These are phyloP conservation scores for Platycnemis pennipes DNA, from an alignment of 2,888 invertebrate species.

Conservation along the genomic window DNA sequence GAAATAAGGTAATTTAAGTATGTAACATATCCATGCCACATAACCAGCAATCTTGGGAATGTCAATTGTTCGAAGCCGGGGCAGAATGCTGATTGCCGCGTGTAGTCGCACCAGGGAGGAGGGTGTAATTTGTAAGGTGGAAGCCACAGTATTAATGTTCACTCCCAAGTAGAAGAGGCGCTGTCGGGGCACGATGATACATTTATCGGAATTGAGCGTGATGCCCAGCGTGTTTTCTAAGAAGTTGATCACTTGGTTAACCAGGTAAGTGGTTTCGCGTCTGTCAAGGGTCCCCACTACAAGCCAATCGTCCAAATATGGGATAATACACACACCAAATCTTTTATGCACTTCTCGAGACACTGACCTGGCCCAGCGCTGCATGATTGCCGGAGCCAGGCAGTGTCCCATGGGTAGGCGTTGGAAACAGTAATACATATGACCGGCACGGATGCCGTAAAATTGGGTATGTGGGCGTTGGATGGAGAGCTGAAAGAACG, in stretches of 20 bases:
- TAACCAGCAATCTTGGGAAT: neutral
- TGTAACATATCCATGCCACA: neutral
- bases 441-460: neutral
- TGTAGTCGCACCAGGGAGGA: neutral
- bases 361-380: neutral
- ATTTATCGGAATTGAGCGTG: neutral
- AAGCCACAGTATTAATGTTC: neutral
- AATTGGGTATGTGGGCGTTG: neutral
- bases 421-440: neutral
- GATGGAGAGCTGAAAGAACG: neutral
- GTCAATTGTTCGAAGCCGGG: neutral
- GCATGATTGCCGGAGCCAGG: no score
- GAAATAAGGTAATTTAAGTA: neutral
- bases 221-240: neutral
- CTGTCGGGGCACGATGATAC: neutral
- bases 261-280: neutral
- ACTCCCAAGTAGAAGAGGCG: neutral
- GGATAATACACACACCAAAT: neutral
- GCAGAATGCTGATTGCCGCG: neutral
- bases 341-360: neutral
- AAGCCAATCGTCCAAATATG: conserved; percentile 1
- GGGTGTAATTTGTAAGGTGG: neutral
- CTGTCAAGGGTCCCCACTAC: accelerated
- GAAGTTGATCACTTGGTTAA: neutral
- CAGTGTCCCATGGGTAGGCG: neutral